Percentiles rank a stretch among this genome's conserved stretches.
These are phyloP conservation scores for Tenthredo amoena DNA, from an alignment of 2,888 invertebrate species.

Conservation along the genomic window DNA sequence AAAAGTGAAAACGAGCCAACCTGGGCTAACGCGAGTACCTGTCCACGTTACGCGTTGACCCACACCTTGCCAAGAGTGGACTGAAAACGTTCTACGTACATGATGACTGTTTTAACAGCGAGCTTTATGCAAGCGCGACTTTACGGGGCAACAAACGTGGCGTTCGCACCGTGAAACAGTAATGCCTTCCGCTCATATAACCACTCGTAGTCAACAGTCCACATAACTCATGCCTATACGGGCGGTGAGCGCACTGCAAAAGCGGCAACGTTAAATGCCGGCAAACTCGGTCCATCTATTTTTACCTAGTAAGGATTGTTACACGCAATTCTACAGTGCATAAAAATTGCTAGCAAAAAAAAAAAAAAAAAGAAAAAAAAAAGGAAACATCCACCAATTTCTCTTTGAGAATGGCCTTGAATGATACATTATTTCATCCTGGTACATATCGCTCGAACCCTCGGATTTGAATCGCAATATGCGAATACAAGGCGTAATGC, in stretches of 20 bases:
- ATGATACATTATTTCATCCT: background rate
- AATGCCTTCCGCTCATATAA: slow-evolving; percentile 71
- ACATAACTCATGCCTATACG: slow-evolving; percentile 65
- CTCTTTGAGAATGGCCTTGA: background rate
- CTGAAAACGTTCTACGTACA: background rate
- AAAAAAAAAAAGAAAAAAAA: background rate
- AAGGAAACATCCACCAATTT: background rate
- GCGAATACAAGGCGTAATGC: background rate
- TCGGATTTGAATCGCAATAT: background rate
- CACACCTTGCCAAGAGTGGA: background rate
- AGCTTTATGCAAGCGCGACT: slow-evolving; percentile 69
- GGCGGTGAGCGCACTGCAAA: slow-evolving; percentile 55
- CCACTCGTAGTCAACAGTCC: slow-evolving; percentile 64
- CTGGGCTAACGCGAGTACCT: background rate
- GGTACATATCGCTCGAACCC: background rate
- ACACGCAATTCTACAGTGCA: background rate
- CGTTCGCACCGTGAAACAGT: slow-evolving; percentile 67
- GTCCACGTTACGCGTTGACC: background rate
- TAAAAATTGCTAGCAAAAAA: background rate
- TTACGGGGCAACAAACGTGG: slow-evolving; percentile 69
- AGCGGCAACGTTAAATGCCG: slow-evolving; percentile 41
- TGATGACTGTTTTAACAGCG: slow-evolving; percentile 63
- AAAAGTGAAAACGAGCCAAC: slow-evolving; percentile 24
- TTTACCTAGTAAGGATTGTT: slow-evolving; percentile 30
- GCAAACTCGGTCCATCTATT: slow-evolving; percentile 18